Percentiles rank a stretch among this genome's conserved stretches.
phyloP scores from a whole-genome alignment of 2,797 vertebrate genomes.

The Meriones psammophilus region DNA sequence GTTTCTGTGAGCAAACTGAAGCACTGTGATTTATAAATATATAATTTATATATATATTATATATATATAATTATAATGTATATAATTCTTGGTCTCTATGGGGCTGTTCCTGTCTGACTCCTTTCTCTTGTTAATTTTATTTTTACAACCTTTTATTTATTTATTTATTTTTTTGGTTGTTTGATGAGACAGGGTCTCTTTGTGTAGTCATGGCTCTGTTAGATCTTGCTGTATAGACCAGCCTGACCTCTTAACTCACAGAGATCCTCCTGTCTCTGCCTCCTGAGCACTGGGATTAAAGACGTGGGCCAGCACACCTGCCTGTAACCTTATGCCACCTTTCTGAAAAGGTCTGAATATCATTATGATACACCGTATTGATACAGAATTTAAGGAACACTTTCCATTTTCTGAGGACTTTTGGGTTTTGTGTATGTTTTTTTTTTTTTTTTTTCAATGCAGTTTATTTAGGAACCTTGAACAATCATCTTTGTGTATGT shows the following conservation, averaged over 20 bases:
- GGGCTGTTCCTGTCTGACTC: not conserved
- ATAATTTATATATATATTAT: too few species aligned
- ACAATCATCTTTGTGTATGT: not conserved
- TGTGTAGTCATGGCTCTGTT: not conserved
- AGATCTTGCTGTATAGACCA: not conserved
- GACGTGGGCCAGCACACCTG: too few species aligned
- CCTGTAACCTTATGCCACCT: conserved; percentile 7
- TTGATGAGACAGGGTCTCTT: not conserved
- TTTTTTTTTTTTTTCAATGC: too few species aligned
- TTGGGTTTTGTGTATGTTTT: not conserved
- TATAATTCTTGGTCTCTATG: conserved; percentile 26
- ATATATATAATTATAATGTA: not conserved
- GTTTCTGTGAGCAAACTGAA: conserved; percentile 8
- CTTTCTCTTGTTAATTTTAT: conserved; percentile 27
- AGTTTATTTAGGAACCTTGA: too few species aligned
- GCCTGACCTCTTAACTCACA: not conserved
- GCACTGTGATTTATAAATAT: conserved; percentile 20
- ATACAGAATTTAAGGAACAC: conserved; percentile 60
- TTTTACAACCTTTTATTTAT: conserved; percentile 67
- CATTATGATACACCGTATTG: not conserved
- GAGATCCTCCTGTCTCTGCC: not conserved
- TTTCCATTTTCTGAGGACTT: not conserved
- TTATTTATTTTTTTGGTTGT: conserved; percentile 49
- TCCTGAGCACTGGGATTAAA: not conserved
- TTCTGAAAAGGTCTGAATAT: conserved; percentile 41